Percentiles rank a stretch among this genome's conserved stretches.
Evolutionary conservation across 1,140 invertebrate genomes (phyloP).

Genomic region (Heliothis subflexa): DNA sequence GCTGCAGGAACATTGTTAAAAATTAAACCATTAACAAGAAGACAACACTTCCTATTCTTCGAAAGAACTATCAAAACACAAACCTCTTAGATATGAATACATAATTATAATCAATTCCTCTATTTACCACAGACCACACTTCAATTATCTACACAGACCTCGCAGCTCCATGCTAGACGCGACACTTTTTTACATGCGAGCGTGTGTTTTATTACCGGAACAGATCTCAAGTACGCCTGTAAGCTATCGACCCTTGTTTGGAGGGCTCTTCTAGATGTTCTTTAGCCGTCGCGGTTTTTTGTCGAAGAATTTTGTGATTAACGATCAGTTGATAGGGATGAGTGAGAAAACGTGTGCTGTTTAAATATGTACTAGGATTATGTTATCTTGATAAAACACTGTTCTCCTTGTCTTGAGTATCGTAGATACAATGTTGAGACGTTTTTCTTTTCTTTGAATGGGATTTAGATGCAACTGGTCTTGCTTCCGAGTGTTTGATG

Average conservation of each 20-base stretch:
- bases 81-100: background rate
- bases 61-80: too few relatives aligned
- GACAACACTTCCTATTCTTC: too few relatives aligned
- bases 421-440: too few relatives aligned
- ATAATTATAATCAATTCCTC: background rate
- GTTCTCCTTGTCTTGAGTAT: too few relatives aligned
- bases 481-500: too few relatives aligned
- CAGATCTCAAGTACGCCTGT: constrained; percentile 52
- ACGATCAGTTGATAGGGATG: background rate
- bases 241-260: constrained; percentile 45
- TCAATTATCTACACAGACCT: constrained; percentile 17
- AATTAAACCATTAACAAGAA: too few relatives aligned
- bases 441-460: too few relatives aligned
- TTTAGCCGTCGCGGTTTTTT: constrained; percentile 43
- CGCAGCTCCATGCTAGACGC: constrained; percentile 14
- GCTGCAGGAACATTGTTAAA: too few relatives aligned
- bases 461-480: too few relatives aligned
- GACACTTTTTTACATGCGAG: constrained; percentile 45
- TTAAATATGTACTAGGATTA: background rate
- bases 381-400: background rate
- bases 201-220: constrained; percentile 55
- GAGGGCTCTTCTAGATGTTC: constrained; percentile 49
- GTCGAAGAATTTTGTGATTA: constrained; percentile 32
- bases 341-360: background rate
- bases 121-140: constrained; percentile 13